A percentile compares a stretch with the other conserved stretches of the same genome.
Conservation (phyloP, 2,797 vertebrate genomes). For the Takifugu ocellatus region DNA sequence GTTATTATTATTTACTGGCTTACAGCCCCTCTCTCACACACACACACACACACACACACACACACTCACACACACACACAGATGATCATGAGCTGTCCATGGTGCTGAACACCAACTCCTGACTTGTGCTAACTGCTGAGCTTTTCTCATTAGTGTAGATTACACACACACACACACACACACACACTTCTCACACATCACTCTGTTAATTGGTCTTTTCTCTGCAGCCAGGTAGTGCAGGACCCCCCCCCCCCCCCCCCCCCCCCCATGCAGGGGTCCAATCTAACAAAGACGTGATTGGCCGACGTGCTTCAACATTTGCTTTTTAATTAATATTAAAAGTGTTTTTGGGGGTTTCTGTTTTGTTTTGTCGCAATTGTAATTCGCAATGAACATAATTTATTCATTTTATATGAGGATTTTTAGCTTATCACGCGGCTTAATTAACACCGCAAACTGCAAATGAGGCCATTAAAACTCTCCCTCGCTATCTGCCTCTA, state of each 20-base stretch:
- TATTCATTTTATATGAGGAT: too few relatives aligned
- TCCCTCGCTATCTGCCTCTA: constrained; percentile 3
- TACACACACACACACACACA: too few relatives aligned
- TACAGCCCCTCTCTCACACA: constrained; percentile 3
- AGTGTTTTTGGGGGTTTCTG: too few relatives aligned
- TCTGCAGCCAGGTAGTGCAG: constrained; percentile 34
- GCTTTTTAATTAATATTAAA: constrained; percentile 16
- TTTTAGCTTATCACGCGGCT: too few relatives aligned
- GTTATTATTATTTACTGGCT: constrained; percentile 63
- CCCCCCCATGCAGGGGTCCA: constrained; percentile 49
- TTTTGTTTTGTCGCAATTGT: too few relatives aligned
- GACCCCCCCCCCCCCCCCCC: constrained; percentile 52
- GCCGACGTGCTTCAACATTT: constrained; percentile 21
- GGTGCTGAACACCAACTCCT: constrained; percentile 47
- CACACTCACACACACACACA: neutral
- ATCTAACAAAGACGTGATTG: constrained; percentile 50
- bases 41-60: neutral
- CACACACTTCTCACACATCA: too few relatives aligned
- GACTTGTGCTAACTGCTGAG: constrained; percentile 10
- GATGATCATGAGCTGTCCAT: constrained; percentile 43
- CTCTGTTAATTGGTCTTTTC: constrained; percentile 60
- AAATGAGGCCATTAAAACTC: neutral
- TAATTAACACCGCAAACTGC: neutral
- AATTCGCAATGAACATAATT: too few relatives aligned
- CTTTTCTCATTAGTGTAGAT: constrained; percentile 15